Conservation (phyloP, 1,140 invertebrate species). For the Cotesia chilonis region DNA sequence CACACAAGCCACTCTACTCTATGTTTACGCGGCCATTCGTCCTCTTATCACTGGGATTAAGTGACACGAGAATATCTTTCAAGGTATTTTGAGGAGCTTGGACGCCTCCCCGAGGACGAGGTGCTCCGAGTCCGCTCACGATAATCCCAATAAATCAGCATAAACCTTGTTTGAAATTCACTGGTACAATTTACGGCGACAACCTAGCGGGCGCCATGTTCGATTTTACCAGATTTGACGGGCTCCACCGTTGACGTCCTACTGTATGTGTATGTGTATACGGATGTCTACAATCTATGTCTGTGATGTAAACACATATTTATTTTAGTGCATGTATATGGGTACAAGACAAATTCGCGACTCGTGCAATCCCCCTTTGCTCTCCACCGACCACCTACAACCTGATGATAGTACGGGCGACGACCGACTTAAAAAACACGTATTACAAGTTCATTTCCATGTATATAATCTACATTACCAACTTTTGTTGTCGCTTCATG, state of each 20-base stretch:
- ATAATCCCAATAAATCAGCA: conserved; percentile 34
- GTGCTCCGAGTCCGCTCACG: conserved; percentile 37
- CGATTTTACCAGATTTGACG: conserved; percentile 43
- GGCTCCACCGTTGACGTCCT: conserved; percentile 31
- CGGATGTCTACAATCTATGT: too few species aligned
- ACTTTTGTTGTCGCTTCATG: not conserved
- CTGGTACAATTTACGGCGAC: conserved; percentile 39
- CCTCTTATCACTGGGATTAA: conserved; percentile 37
- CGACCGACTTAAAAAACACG: not conserved
- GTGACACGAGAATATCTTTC: conserved; percentile 16
- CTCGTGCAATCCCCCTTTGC: not conserved
- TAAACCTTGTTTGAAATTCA: conserved; percentile 25
- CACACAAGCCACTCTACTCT: conserved; percentile 44
- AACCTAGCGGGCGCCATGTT: conserved; percentile 48
- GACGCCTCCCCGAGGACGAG: conserved; percentile 43
- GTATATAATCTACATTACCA: conserved; percentile 12
- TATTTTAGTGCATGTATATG: too few species aligned
- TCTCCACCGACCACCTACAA: not conserved
- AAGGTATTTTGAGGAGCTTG: conserved; percentile 40
- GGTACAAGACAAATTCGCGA: too few species aligned
- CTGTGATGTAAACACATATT: too few species aligned
- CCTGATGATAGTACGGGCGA: not conserved
- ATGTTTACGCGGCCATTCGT: conserved; percentile 52
- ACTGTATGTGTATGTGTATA: not conserved
- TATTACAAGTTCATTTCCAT: conserved; percentile 12